Evolutionary conservation across 1,140 invertebrate species (phyloP), one percentile per base, ranked within the genome.

Genomic region (Drepana arcuata): DNA sequence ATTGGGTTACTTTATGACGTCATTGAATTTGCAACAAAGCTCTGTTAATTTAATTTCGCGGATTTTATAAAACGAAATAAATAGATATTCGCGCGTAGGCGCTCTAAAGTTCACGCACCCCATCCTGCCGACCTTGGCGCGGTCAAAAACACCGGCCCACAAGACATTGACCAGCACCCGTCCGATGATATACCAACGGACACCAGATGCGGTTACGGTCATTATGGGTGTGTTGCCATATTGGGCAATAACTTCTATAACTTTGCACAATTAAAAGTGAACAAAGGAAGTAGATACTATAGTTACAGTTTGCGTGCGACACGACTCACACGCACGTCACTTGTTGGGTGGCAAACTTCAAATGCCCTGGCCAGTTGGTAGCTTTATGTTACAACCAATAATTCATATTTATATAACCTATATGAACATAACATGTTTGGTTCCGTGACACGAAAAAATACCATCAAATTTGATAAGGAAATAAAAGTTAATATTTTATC

Each of bases 201-300:
- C 30, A 59, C 45, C 59, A 58, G 54, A 51, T 64, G 61, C 40
- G 58, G 51, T 49, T 56, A 43, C 52, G 46, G 46, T 43, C 48
- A 43, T 56, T 55, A 56, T 61, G 55, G 44, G 25, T 48, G 51
- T 58, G 52, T 67, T 53, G 62, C 51, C 64, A 69, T 54, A 55
- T 70, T 64, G 48, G 50, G 44, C 55, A 63, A 77, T 77, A 69
- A 75, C 45, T 77, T 70, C 55, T 62, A 54, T 56, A 47, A 45
- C 41, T 42, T 53, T 71, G 69, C 52, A 63, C 71, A 68, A 69
- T 71, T 59, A 62, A 42, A 63, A 48, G 43, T 53, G 55, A 68
- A 61, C 63, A 72, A 68, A 66, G 67, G 69, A 73, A 65, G 62
- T 57, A n/a, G n/a, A n/a, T n/a, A 53, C 50, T 56, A 57, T 25